Evolutionary conservation across 2,113 vertebrate species (phyloP), one percentile per base, ranked within the genome.

Genomic region (Tachycineta bicolor): DNA sequence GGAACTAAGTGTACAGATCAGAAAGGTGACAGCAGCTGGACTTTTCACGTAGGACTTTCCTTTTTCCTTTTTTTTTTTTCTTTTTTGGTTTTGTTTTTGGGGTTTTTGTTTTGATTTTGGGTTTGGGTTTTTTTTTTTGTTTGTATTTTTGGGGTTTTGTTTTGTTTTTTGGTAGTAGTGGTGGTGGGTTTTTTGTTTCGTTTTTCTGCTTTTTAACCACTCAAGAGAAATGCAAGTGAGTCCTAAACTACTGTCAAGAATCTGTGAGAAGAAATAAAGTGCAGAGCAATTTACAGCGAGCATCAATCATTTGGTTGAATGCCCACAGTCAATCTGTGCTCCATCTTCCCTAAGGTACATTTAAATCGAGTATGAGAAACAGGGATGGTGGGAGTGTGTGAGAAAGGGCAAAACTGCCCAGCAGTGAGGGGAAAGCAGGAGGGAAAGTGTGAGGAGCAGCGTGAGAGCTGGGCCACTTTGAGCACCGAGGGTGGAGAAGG

Each of bases 401-500:
- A 44, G 44, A 53, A n/a, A 62, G 34, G 77, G 55, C 33, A 69
- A 41, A 87, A 31, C 10, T 39, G 67, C n/a, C 60, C 6, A 14
- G 26, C 41, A 53, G 44, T 0, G 13, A 34, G 46, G 33, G 49
- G 4, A 22, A 15, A 46, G 22, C 0, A 4, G 13, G 22, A 29
- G 43, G 25, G 10, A 14, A 14, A 26, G 14, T 0, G 25, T 10
- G 63, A 70, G 68, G 31, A 56, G 4, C 41, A 43, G 41, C 14
- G 41, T 43, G 41, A 43, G 41, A 43, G 4, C 4, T 24, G 59
- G 9, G 67, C 1, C 10, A 10, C 47, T 52, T 4, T 1, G 9
- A 58, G 52, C 37, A 6, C 11, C 0, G 0, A 17, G 34, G 3
- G 0, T 21, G 31, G 10, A 29, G 11, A 11, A 62, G 39, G 22